Conservation (phyloP, 2,888 invertebrate species). For the Acanthoscelides obtectus region DNA sequence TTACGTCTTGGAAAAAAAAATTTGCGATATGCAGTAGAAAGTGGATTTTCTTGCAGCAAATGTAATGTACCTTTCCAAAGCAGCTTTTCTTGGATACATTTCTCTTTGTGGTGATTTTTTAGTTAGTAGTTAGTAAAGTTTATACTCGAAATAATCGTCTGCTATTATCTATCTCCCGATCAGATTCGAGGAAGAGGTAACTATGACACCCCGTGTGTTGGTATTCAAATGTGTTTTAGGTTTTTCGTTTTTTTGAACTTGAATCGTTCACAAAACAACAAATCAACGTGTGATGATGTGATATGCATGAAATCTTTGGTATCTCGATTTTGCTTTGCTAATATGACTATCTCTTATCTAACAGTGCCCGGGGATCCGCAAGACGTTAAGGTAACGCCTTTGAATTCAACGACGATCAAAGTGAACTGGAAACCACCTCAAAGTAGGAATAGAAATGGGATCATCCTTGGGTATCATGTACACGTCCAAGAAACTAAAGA, state of each 20-base stretch:
- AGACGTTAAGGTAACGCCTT: conserved; percentile 79
- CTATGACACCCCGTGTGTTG: conserved; percentile 55
- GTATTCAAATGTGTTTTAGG: conserved; percentile 65
- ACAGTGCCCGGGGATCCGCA: conserved; percentile 97
- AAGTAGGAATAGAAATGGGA: conserved; percentile 88
- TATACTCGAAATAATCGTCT: conserved; percentile 10
- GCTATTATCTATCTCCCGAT: conserved; percentile 16
- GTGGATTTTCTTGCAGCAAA: not conserved
- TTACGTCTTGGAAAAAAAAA: no score
- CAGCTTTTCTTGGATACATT: not conserved
- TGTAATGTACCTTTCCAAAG: not conserved
- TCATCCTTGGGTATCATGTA: conserved; percentile 95
- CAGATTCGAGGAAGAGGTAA: conserved; percentile 42
- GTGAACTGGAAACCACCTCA: conserved; percentile 93
- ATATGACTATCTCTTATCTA: conserved; percentile 35
- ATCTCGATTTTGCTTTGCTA: not conserved
- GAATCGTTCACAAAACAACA: conserved; percentile 5
- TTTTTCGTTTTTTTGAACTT: conserved; percentile 20
- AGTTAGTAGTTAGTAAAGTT: conserved; percentile 8
- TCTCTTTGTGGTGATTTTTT: not conserved
- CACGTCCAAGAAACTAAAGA: conserved; percentile 87
- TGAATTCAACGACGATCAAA: conserved; percentile 94
- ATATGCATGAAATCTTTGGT: conserved; percentile 38
- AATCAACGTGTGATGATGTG: conserved; percentile 43
- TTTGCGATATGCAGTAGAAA: not conserved